phyloP scores from a whole-genome alignment of 2,113 vertebrate species.

The Limanda limanda region DNA sequence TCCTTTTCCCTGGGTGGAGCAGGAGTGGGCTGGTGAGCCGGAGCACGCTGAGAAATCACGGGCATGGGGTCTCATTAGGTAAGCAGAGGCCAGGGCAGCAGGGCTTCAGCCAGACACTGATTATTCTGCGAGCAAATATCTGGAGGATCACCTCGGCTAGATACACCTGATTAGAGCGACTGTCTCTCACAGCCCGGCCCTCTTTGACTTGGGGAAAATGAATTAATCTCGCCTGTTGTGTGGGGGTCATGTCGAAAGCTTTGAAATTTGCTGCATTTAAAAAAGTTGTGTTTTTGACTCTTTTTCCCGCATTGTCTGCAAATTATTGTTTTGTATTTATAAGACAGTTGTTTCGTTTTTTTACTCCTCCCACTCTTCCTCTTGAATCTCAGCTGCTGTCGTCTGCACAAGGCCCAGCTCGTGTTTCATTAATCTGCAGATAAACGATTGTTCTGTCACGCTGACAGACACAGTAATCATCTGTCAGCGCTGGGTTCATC shows the following conservation, averaged over 20 bases:
- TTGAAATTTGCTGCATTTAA: constrained; percentile 28
- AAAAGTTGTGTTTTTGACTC: neutral
- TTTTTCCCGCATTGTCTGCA: constrained; percentile 11
- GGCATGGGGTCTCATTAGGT: constrained; percentile 84
- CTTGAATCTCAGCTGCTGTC: constrained; percentile 25
- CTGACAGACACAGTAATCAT: constrained; percentile 30
- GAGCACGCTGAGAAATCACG: constrained; percentile 69
- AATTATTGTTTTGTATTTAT: neutral
- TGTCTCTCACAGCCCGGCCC: constrained; percentile 46
- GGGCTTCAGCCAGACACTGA: constrained; percentile 67
- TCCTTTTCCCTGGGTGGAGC: constrained; percentile 65
- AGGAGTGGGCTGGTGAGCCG: constrained; percentile 64
- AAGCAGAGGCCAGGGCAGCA: constrained; percentile 78
- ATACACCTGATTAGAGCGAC: constrained; percentile 59
- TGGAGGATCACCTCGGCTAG: constrained; percentile 53
- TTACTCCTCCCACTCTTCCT: neutral
- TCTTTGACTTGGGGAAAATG: constrained; percentile 48
- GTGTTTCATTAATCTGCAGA: constrained; percentile 22
- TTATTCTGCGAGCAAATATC: constrained; percentile 74
- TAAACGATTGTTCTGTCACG: constrained; percentile 19
- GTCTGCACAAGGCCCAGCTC: constrained; percentile 33
- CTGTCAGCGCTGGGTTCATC: constrained; percentile 4
- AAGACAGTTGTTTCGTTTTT: neutral
- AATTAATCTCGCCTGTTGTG: constrained; percentile 30
- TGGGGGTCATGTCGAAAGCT: neutral